Evolutionary conservation across 1,140 invertebrate genomes (phyloP).

Genomic region (Sesamia nonagrioides): DNA sequence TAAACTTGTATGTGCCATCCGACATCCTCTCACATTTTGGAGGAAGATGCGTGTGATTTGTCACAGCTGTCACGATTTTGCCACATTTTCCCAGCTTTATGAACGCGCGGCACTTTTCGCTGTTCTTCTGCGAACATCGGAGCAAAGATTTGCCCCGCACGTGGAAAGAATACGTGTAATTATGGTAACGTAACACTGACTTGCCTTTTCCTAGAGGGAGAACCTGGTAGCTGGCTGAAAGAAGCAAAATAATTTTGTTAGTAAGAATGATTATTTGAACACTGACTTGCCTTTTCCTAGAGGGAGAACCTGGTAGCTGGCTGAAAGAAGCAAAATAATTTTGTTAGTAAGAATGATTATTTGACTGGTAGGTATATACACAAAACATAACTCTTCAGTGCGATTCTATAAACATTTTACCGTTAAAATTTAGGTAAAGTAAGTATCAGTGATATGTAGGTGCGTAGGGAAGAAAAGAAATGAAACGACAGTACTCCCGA

Average conservation of each 20-base stretch:
- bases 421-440: too few species aligned
- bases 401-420: too few species aligned
- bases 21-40: neutral
- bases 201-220: neutral
- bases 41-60: neutral
- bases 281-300: constrained; percentile 24
- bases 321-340: neutral
- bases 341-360: neutral
- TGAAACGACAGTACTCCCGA: too few species aligned
- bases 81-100: constrained; percentile 10
- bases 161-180: constrained; percentile 25
- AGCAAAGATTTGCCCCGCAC: neutral
- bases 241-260: neutral
- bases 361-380: too few species aligned
- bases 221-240: neutral
- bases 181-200: constrained; percentile 36
- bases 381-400: too few species aligned
- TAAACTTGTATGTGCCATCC: neutral
- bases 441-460: too few species aligned
- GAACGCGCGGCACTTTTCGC: constrained; percentile 16
- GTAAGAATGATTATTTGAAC: neutral
- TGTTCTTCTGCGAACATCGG: constrained; percentile 1
- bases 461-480: too few species aligned
- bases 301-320: neutral
- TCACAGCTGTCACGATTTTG: constrained; percentile 6